Evolutionary conservation across 2,888 invertebrate species (phyloP), one percentile per base, ranked within the genome.

Genomic region (Nipponacmea schrenckii): DNA sequence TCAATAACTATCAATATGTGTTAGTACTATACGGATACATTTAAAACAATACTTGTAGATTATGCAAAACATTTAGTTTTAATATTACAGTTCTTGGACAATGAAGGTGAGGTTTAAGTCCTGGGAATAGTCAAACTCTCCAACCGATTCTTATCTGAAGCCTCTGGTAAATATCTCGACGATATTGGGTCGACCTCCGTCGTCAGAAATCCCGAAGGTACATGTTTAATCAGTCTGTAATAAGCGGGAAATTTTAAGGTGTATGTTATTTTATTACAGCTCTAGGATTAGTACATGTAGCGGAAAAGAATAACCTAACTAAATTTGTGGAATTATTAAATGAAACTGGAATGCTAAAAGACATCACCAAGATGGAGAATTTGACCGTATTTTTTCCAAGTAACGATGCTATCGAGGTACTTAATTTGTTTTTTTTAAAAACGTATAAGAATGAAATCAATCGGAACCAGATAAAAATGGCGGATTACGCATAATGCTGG

Each of bases 251-350:
- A 39, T 10, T 39, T 0, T 39, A 10, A 39, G 39, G 39, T 39
- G 8, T 39, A 39, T 39, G 39, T 39, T 39, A 7, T 39, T 39
- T 39, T n/a, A 39, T 62, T 67, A 14, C 84, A 90, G 91, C 90
- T 66, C 84, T 89, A 72, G 86, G 87, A 31, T 77, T 90, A 5
- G 84, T 88, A 46, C 88, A 90, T 24, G 89, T 92, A 5, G 89
- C 93, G 77, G 89, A 91, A 70, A 91, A 91, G 71, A 91, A 92
- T 77, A 93, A 93, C 82, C 90, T 93, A 46, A 92, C 92, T 0
- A 90, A 91, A 76, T 92, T 93, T 86, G 89, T 89, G n/a, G 81
- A 87, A n/a, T 82, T 90, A 12, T 77, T 91, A 24, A 84, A 89
- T 63, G 80, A 83, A 39, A 89, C 90, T 5, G 89, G 89, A n/a